phyloP scores from a whole-genome alignment of 92 coral and sea anemone genomes.

The Paragorgia papillata region DNA sequence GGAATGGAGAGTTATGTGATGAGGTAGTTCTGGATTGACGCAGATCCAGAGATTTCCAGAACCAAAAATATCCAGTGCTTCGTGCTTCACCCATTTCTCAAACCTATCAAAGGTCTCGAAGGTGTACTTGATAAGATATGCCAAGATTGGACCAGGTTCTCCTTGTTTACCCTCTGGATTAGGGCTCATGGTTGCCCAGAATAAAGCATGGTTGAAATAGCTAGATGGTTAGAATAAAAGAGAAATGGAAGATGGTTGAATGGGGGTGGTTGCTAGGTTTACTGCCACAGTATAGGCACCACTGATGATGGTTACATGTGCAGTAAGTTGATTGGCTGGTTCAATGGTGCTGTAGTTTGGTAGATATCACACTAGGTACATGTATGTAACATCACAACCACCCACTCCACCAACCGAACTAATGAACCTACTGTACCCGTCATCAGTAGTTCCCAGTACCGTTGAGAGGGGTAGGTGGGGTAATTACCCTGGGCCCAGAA shows the following conservation, averaged over 20 bases:
- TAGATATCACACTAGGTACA: no score
- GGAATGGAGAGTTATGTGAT: constrained; percentile 53
- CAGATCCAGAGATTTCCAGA: constrained; percentile 93
- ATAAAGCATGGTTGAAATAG: constrained; percentile 83
- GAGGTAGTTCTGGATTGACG: constrained; percentile 53
- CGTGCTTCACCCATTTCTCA: constrained; percentile 61
- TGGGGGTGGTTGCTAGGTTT: no score
- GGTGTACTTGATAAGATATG: constrained; percentile 64
- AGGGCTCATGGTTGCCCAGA: constrained; percentile 89
- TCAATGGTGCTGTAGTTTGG: no score
- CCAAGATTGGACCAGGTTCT: constrained; percentile 68
- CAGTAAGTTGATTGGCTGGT: no score
- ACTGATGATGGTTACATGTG: no score
- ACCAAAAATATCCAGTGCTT: constrained; percentile 72
- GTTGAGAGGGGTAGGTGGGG: no score
- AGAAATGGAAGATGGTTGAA: not conserved
- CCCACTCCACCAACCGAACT: no score
- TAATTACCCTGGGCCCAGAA: no score
- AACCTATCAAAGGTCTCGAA: constrained; percentile 70
- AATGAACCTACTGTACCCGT: no score
- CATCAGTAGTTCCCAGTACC: no score
- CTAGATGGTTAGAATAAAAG: constrained; percentile 37
- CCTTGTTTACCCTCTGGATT: constrained; percentile 68
- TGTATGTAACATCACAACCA: no score
- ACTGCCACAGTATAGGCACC: no score